Percentiles rank a stretch among this genome's conserved stretches.
These are phyloP conservation scores for Lepisosteus oculatus DNA, from an alignment of 2,113 vertebrate species.

Conservation along the genomic window DNA sequence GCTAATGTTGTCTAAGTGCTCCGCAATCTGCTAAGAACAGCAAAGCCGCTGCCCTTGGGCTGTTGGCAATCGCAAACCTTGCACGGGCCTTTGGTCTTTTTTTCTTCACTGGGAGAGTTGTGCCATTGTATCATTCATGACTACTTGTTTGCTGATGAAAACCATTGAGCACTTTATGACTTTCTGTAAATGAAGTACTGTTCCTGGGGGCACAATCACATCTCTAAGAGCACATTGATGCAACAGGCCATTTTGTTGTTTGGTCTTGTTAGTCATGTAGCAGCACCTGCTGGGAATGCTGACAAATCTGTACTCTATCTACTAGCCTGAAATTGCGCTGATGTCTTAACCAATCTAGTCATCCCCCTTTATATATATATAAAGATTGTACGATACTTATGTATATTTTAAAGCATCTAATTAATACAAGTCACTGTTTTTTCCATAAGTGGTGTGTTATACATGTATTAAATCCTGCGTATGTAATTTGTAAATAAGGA, in stretches of 20 bases:
- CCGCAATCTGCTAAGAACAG: no score
- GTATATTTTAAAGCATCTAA: constrained; percentile 13
- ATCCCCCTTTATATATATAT: constrained; percentile 27
- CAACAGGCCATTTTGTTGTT: background rate
- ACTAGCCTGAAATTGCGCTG: constrained; percentile 36
- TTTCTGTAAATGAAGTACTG: background rate
- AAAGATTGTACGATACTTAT: background rate
- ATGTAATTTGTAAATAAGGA: constrained; percentile 50
- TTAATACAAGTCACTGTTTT: background rate
- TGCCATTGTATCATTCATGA: background rate
- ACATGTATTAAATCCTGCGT: constrained; percentile 40
- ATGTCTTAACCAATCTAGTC: constrained; percentile 54
- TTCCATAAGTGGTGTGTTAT: constrained; percentile 27
- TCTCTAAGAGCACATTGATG: background rate
- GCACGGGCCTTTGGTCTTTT: background rate
- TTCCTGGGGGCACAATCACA: background rate
- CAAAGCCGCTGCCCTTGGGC: no score
- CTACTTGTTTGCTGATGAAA: background rate
- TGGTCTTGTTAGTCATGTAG: background rate
- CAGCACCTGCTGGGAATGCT: background rate
- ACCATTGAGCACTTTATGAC: background rate
- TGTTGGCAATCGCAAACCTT: background rate
- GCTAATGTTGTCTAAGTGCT: no score
- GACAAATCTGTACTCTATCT: background rate
- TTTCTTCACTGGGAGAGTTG: background rate